phyloP scores from a whole-genome alignment of 2,888 invertebrate species.

The Liodrosophila aerea region DNA sequence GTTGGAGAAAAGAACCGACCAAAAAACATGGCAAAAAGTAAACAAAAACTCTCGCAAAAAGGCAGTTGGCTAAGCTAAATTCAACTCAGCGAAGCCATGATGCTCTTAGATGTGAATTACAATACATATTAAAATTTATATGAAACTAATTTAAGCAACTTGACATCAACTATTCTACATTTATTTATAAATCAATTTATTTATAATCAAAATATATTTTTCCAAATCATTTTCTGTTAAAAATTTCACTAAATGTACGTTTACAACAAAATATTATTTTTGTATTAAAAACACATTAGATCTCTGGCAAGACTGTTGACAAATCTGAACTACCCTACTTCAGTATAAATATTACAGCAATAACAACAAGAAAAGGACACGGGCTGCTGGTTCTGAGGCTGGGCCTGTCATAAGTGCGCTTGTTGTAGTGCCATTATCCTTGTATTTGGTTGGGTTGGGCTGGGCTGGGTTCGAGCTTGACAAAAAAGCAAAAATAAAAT shows the following conservation, averaged over 20 bases:
- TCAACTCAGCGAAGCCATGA: conserved; percentile 5
- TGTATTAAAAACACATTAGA: no score
- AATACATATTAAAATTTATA: no score
- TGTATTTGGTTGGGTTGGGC: conserved; percentile 46
- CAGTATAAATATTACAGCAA: conserved; percentile 17
- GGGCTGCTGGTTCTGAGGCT: conserved; percentile 3
- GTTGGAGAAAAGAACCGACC: conserved; percentile 24
- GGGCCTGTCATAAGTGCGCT: conserved; percentile 48
- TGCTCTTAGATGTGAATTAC: conserved; percentile 3
- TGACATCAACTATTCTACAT: background rate
- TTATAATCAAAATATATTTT: background rate
- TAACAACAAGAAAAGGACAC: conserved; percentile 14
- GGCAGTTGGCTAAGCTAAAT: background rate
- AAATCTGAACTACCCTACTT: conserved; percentile 9
- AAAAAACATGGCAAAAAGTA: conserved; percentile 41
- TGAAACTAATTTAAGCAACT: background rate
- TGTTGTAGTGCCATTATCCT: conserved; percentile 55
- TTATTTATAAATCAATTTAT: background rate
- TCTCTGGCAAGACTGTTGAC: background rate
- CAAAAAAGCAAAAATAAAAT: conserved; percentile 31
- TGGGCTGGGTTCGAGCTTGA: conserved; percentile 36
- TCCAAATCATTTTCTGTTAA: no score
- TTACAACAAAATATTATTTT: no score
- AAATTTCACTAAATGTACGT: no score
- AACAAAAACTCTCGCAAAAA: conserved; percentile 29